Base-by-base conservation (phyloP, 2,888 invertebrate species). In the Polyploca ridens region DNA sequence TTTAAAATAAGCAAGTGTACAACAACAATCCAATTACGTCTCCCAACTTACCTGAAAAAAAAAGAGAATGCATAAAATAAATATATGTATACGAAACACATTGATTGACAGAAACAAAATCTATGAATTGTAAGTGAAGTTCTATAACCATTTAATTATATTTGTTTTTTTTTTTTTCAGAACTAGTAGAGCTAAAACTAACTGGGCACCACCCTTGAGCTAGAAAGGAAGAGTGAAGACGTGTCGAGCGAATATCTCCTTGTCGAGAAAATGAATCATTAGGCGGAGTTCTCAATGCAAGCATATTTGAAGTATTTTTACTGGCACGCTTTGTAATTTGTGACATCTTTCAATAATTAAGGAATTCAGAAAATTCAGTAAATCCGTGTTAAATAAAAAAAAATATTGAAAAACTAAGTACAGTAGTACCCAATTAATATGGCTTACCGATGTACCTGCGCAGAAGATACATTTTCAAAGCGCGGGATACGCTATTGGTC, bases 21-120 rank as follows among this genome's bases (percentile, higher is more conserved):
- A 2, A 19, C 3, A 19, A 4, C 16, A 19, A 5, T 19, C 19
- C 16, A 10, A 10, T 54, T n/a, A 7, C n/a, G 49, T 49, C 16
- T 16, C 10, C 14, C 16, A 54, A 54, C 54, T 54, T 54, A 54
- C 54, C 54, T 54, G 54, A 54, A 54, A 54, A 54, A 46, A 16
- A 1, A 54, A 27, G 27, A 27, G 5, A 54, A 54, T 54, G 16
- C 54, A n/a, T 13, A 19, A 8, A 54, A 19, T 54, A 2, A 54
- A 19, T 19, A 19, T 19, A 54, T 49, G 49, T 1, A 16, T n/a
- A n/a, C n/a, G n/a, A n/a, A n/a, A n/a, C n/a, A n/a, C 6, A 54
- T 10, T 0, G 14, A 10, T 14, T 19, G 3, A 19, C 1, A 54
- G 10, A 3, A 49, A 16, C 4, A 16, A 5, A 6, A 49, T 10